Base-by-base conservation (phyloP, 2,888 invertebrate species). In the Abscondita cerata region DNA sequence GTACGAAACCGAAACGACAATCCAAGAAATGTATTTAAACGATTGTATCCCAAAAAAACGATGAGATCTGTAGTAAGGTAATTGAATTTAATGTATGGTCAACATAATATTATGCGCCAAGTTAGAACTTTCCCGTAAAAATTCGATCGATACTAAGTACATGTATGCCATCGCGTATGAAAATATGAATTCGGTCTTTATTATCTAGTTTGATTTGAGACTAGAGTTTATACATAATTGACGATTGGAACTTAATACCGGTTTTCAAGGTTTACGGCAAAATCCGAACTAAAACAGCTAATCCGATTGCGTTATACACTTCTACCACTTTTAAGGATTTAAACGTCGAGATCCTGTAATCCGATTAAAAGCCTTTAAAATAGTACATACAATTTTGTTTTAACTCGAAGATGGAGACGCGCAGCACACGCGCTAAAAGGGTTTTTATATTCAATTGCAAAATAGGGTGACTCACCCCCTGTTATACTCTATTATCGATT, bases 51-150 rank as follows among this genome's bases (percentile, higher is more conserved):
- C 78, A 83, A 82, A 80, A 84, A 85, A 76, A 83, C 85, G 65
- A 83, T 88, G 83, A 83, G 86, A 67, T 88, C 88, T 34, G 87
- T 88, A 64, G 86, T 88, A 79, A 88, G 88, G 88, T 88, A 85
- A 80, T 44, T n/a, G 8, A 15, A 2, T 40, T 38, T 51, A 34
- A 15, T 25, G 33, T 25, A 2, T 11, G 12, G 12, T 36, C n/a
- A 36, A 36, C 12, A 11, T 36, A 36, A 36, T n/a, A n/a, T n/a
- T n/a, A n/a, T 15, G 41, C 13, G 41, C 41, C n/a, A n/a, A n/a
- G n/a, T n/a, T n/a, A n/a, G n/a, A n/a, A n/a, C n/a, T n/a, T n/a
- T n/a, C n/a, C n/a, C n/a, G n/a, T n/a, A n/a, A n/a, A n/a, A n/a
- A n/a, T n/a, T n/a, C n/a, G n/a, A n/a, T n/a, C n/a, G n/a, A n/a